Evolutionary conservation across 1,140 invertebrate genomes (phyloP).

Genomic region (Pseudoatta argentina): DNA sequence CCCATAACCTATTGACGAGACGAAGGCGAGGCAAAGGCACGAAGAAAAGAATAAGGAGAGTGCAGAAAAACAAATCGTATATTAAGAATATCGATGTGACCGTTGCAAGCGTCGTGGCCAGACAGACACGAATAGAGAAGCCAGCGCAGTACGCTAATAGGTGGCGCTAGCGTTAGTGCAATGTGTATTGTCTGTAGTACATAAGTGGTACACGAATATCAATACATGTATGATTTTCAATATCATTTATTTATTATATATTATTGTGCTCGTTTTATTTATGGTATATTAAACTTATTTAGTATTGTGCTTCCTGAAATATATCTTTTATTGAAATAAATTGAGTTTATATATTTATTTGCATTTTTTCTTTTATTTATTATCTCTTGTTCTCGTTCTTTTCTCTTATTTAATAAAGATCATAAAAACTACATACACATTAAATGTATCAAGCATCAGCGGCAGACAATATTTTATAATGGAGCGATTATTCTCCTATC

Average conservation of each 20-base stretch:
- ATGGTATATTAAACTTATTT: not conserved
- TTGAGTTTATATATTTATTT: not conserved
- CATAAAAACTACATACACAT: conserved; percentile 9
- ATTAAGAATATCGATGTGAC: no score
- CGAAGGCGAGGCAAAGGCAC: no score
- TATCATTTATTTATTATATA: not conserved
- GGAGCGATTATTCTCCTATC: not conserved
- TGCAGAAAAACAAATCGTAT: no score
- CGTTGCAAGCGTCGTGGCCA: no score
- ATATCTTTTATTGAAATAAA: not conserved
- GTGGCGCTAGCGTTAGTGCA: no score
- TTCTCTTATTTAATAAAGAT: conserved; percentile 7
- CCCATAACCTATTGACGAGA: no score
- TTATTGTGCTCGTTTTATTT: not conserved
- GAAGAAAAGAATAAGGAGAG: no score
- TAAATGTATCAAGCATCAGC: not conserved
- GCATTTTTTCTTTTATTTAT: not conserved
- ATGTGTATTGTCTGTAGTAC: no score
- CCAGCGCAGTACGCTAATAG: no score
- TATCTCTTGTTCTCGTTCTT: not conserved
- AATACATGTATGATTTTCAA: not conserved
- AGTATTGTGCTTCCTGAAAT: not conserved
- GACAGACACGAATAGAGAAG: no score
- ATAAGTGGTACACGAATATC: no score
- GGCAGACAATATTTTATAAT: conserved; percentile 9